Percentiles rank a stretch among this genome's conserved stretches.
phyloP scores from a whole-genome alignment of 2,888 invertebrate species.

The Synanthedon tipuliformis region DNA sequence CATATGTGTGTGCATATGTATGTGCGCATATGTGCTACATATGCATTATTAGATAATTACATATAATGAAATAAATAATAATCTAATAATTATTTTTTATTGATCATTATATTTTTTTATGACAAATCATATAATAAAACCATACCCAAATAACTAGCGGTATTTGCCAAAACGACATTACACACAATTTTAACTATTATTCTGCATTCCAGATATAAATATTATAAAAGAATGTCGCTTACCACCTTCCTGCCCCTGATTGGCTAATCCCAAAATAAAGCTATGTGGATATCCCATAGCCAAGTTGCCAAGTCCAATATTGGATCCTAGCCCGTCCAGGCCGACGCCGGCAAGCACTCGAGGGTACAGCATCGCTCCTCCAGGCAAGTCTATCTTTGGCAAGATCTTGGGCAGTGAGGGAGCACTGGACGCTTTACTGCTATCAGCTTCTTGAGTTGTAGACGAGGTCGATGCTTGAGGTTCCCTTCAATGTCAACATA shows the following conservation, averaged over 20 bases:
- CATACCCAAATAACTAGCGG: no score
- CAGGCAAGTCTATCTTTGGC: constrained; percentile 54
- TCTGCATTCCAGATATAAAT: background rate
- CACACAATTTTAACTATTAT: background rate
- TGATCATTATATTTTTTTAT: no score
- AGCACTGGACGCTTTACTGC: constrained; percentile 37
- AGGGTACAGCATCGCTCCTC: constrained; percentile 59
- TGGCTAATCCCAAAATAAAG: constrained; percentile 59
- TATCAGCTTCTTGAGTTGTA: constrained; percentile 47
- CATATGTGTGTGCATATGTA: no score
- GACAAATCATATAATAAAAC: no score
- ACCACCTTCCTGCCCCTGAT: constrained; percentile 62
- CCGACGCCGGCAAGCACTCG: constrained; percentile 39
- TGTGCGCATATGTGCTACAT: no score
- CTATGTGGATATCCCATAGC: constrained; percentile 64
- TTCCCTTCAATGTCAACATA: constrained; percentile 23
- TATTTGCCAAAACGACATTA: no score
- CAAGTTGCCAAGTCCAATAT: constrained; percentile 51
- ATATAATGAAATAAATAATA: no score
- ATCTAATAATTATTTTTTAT: no score
- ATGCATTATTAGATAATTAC: no score
- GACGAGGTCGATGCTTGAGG: constrained; percentile 49
- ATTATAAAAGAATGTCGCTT: constrained; percentile 10
- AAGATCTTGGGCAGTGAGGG: constrained; percentile 39
- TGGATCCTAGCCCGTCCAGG: constrained; percentile 46